Base-by-base conservation (phyloP, 2,113 vertebrate species). In the Hypanus sabinus region DNA sequence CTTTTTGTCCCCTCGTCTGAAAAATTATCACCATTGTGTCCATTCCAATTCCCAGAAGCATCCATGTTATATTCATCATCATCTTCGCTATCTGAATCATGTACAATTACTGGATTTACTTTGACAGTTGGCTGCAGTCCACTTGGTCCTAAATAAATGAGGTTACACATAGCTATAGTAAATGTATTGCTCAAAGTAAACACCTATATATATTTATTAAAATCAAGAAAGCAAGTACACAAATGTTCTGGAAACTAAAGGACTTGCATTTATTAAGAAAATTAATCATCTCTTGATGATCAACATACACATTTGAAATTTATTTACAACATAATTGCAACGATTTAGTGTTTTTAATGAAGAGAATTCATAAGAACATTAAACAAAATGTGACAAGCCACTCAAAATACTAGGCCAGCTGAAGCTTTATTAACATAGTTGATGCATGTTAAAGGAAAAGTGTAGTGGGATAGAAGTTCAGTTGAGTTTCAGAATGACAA, bases 61-160 rank as follows among this genome's bases (percentile, higher is more conserved):
- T 96, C 95, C 46, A 96, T 77, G 93, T 94, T 96, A 93, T 93
- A 93, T 24, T 97, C 97, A 87, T 99, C 98, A 80, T 99, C 99
- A 85, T 99, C 98, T 93, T 99, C 99, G 77, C 98, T 99, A 95
- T 99, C 99, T 1, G 99, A 99, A 95, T 99, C 98, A 0, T 98
- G 98, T 85, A 98, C 97, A 94, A 97, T 97, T 94, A 97, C 96
- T 6, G 98, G 97, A 65, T 97, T 94, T 95, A 98, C 97, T 94
- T 98, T 97, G 60, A 97, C 96, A 94, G 95, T 95, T 75, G 96
- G 97, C 12, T 96, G 98, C 94, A 98, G 97, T 94, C 99, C 99
- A 95, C 99, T 99, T 77, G 99, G 99, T 95, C 99, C 99, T 99
- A 95, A 65, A 95, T 94, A 62, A 94, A 8, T 79, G 62, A 94